Evolutionary conservation across 1,140 invertebrate species (phyloP).

Genomic region (Ganaspis sp.): DNA sequence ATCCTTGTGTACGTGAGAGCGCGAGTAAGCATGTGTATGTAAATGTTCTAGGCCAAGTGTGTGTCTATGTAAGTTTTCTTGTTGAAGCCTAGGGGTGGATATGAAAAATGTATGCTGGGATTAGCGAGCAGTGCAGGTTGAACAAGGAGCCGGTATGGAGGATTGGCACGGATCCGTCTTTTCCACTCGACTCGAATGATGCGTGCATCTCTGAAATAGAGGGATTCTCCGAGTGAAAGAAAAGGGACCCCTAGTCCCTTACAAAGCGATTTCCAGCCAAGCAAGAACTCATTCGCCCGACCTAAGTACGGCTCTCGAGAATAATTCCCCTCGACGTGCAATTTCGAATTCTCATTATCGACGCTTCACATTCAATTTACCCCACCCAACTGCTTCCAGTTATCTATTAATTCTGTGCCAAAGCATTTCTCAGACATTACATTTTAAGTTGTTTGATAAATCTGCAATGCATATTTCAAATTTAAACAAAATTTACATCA

Average conservation of each 20-base stretch:
- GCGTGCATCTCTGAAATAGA: constrained; percentile 1
- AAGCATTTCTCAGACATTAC: background rate
- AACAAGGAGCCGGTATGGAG: background rate
- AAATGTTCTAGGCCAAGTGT: too few relatives aligned
- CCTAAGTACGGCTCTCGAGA: constrained; percentile 29
- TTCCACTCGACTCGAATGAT: constrained; percentile 4
- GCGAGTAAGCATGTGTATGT: too few relatives aligned
- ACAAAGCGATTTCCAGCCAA: constrained; percentile 27
- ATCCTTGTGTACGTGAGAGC: background rate
- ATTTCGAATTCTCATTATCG: constrained; percentile 29
- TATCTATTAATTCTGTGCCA: constrained; percentile 9
- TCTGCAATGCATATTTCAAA: background rate
- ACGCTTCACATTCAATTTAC: constrained; percentile 30
- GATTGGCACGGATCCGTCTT: background rate
- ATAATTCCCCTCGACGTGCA: constrained; percentile 18
- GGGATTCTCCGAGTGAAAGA: constrained; percentile 11
- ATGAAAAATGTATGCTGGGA: constrained; percentile 2
- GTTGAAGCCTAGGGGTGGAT: background rate
- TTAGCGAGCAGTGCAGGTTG: background rate
- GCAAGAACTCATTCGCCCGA: constrained; percentile 13
- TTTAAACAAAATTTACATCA: too few relatives aligned
- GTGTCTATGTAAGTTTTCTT: background rate
- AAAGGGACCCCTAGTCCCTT: constrained; percentile 3
- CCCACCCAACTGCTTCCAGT: constrained; percentile 24
- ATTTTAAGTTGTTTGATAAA: background rate